A percentile compares a stretch with the other conserved stretches of the same genome.
Conservation (phyloP, 2,888 invertebrate species). For the Cryptus armator region DNA sequence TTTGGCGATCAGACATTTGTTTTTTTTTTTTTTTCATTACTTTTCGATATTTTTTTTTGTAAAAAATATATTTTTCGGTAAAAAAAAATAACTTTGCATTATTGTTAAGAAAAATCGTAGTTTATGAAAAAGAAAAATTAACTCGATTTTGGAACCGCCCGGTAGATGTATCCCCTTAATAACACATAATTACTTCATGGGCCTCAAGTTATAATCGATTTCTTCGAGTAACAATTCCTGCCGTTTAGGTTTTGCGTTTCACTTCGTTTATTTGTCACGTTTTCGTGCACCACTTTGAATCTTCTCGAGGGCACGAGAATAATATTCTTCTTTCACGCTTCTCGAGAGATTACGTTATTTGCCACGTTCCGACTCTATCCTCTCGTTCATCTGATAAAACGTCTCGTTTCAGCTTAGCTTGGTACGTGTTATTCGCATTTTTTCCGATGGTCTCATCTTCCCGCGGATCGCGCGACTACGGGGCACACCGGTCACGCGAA, state of each 20-base stretch:
- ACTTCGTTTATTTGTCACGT: constrained; percentile 24
- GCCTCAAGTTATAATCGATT: neutral
- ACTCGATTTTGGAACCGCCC: neutral
- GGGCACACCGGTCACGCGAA: constrained; percentile 43
- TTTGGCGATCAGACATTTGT: too few relatives aligned
- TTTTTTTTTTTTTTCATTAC: too few relatives aligned
- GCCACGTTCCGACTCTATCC: constrained; percentile 63
- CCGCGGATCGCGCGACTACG: neutral
- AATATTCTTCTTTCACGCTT: constrained; percentile 61
- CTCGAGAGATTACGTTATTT: constrained; percentile 13
- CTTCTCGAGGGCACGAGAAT: constrained; percentile 44
- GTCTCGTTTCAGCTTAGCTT: constrained; percentile 23
- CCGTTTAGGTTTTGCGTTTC: neutral
- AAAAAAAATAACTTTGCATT: too few relatives aligned
- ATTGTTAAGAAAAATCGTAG: too few relatives aligned
- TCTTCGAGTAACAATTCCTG: neutral
- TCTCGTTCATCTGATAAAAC: constrained; percentile 47
- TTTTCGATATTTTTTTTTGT: too few relatives aligned
- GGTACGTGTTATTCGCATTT: constrained; percentile 39
- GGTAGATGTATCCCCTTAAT: neutral
- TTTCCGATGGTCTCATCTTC: constrained; percentile 39
- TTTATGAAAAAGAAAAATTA: neutral
- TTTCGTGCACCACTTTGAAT: constrained; percentile 39
- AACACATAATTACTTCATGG: neutral
- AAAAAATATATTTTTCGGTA: too few relatives aligned